Evolutionary conservation across 2,113 vertebrate species (phyloP).

Genomic region (Noturus placidus): DNA sequence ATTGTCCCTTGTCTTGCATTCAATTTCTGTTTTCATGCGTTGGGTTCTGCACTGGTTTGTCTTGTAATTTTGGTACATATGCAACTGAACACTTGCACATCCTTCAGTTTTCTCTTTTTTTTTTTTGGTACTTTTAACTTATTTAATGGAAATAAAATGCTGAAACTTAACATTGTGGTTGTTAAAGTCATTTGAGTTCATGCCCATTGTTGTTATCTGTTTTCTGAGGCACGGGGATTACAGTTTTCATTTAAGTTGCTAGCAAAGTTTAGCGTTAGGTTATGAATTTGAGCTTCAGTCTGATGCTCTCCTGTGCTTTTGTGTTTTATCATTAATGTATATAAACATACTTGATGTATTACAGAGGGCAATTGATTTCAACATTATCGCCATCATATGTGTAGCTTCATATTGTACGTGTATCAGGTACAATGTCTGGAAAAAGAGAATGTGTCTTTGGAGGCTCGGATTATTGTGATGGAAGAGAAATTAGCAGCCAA

Average conservation of each 20-base stretch:
- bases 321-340: background rate
- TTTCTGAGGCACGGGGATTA: background rate
- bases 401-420: background rate
- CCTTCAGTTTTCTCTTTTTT: constrained; percentile 59
- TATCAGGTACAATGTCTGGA: constrained; percentile 64
- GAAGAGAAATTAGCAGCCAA: constrained; percentile 45
- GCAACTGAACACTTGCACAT: constrained; percentile 56
- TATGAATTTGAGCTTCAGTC: background rate
- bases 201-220: background rate
- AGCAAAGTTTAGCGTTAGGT: background rate
- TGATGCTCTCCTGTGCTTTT: background rate
- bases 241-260: background rate
- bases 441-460: constrained; percentile 69
- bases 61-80: constrained; percentile 60
- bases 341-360: constrained; percentile 5
- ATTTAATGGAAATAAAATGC: constrained; percentile 77
- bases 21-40: constrained; percentile 49
- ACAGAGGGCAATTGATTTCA: background rate
- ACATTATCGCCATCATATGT: background rate
- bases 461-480: constrained; percentile 61
- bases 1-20: constrained; percentile 43
- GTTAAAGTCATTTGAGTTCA: background rate
- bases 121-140: constrained; percentile 75
- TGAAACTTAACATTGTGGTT: constrained; percentile 38
- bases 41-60: constrained; percentile 53